Evolutionary conservation across 2,888 invertebrate species (phyloP).

Genomic region (Andrena marginata): DNA sequence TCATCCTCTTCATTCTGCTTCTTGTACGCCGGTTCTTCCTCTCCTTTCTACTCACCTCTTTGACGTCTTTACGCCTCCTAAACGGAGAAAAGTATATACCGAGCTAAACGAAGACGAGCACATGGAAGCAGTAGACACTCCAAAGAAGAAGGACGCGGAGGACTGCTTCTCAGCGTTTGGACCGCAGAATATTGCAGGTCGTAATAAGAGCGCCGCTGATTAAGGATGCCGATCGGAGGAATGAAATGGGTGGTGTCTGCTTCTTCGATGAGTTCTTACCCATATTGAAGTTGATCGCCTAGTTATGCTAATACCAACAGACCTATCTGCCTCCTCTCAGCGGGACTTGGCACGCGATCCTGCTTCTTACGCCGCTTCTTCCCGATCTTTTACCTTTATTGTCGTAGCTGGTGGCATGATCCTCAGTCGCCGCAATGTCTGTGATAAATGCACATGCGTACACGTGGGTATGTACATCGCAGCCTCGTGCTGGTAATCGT

Average conservation of each 20-base stretch:
- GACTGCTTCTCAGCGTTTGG: slow-evolving; percentile 15
- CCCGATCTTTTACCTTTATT: slow-evolving; percentile 66
- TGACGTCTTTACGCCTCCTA: slow-evolving; percentile 23
- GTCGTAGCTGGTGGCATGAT: slow-evolving; percentile 49
- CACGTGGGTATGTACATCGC: slow-evolving; percentile 27
- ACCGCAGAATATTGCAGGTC: slow-evolving; percentile 53
- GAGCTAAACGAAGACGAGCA: slow-evolving; percentile 15
- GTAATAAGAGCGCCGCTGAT: slow-evolving; percentile 75
- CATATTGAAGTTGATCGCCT: slow-evolving; percentile 64
- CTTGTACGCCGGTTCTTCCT: slow-evolving; percentile 48
- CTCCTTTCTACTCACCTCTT: slow-evolving; percentile 37
- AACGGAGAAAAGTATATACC: slow-evolving; percentile 20
- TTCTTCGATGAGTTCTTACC: slow-evolving; percentile 60
- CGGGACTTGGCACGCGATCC: slow-evolving; percentile 72
- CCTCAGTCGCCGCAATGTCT: slow-evolving; percentile 42
- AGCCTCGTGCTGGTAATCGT: slow-evolving; percentile 42
- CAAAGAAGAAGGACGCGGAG: slow-evolving; percentile 8
- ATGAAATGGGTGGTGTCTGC: slow-evolving; percentile 58
- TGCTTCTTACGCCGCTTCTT: slow-evolving; percentile 69
- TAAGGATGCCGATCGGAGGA: slow-evolving; percentile 67
- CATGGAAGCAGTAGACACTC: slow-evolving; percentile 22
- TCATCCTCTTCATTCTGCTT: slow-evolving; percentile 57
- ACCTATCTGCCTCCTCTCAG: slow-evolving; percentile 71
- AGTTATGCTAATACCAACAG: slow-evolving; percentile 69
- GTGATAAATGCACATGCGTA: slow-evolving; percentile 52